phyloP scores from a whole-genome alignment of 2,113 vertebrate species.

The Pardalotus punctatus region DNA sequence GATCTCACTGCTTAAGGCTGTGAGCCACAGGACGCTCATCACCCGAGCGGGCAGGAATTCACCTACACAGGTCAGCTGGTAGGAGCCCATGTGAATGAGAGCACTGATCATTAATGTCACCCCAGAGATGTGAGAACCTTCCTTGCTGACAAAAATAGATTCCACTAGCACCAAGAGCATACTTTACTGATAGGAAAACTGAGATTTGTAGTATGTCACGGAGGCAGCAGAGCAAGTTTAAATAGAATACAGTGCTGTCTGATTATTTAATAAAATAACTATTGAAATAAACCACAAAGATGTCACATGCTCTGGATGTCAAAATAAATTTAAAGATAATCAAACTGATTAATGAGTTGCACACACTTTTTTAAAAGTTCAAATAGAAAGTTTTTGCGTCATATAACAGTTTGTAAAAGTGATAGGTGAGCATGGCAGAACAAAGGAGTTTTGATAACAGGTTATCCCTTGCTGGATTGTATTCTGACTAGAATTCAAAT shows the following conservation, averaged over 20 bases:
- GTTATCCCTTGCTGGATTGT: background rate
- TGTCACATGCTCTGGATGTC: background rate
- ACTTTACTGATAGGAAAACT: background rate
- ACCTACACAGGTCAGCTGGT: constrained; percentile 44
- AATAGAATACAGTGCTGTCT: constrained; percentile 3
- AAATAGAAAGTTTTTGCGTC: background rate
- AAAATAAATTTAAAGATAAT: constrained; percentile 20
- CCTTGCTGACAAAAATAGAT: constrained; percentile 47
- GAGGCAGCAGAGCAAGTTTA: background rate
- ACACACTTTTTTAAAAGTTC: background rate
- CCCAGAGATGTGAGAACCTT: constrained; percentile 10
- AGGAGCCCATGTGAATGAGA: constrained; percentile 12
- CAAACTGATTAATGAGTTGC: background rate
- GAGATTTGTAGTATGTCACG: background rate
- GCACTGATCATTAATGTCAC: constrained; percentile 54
- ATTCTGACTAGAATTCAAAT: background rate
- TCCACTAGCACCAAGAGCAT: background rate
- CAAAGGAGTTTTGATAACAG: background rate
- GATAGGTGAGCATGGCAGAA: background rate
- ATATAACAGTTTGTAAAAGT: background rate
- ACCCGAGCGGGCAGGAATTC: background rate
- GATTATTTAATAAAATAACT: constrained; percentile 52
- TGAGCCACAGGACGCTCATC: constrained; percentile 18
- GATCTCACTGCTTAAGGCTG: background rate
- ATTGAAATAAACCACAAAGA: background rate